Evolutionary conservation across 1,140 invertebrate genomes (phyloP), one percentile per base, ranked within the genome.

Genomic region (Oncopodura yosiiana): DNA sequence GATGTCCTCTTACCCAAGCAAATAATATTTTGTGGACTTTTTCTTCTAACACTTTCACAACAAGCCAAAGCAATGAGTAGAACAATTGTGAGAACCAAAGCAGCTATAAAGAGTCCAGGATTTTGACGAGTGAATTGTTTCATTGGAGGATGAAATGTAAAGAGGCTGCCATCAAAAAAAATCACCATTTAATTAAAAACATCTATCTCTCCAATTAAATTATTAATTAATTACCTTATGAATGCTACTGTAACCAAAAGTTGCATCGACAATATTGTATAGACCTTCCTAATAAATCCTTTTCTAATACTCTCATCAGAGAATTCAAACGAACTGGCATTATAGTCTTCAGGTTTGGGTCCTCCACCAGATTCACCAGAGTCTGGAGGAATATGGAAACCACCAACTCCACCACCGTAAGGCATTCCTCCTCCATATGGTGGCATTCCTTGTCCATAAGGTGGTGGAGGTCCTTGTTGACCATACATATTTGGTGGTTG

Each of bases 11-110:
- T n/a, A n/a, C n/a, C n/a, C 2, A 98, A 74, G 66, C 94, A 84
- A 39, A 98, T 83, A 66, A 87, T 85, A 69, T 98, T 98, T 67
- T 80, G 81, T 0, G 93, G 94, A 36, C 83, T 77, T 65, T 81
- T 81, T 23, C 93, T 78, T 39, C 92, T 76, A 0, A 95, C 80
- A 65, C 77, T 78, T 29, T 79, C 78, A 72, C 89, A 96, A 68
- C 93, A 97, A 8, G 86, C 81, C 78, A 97, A 80, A 14, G 78
- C 76, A 41, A 96, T 80, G 51, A 95, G 70, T 14, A 82, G 75
- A 1, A 90, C 81, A 39, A 96, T 69, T 43, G 84, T 78, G 1
- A 82, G 65, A 18, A 68, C 79, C 29, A 91, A 72, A 11, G 84
- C 81, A 1, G 86, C 72, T 76, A 79, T 82, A 68, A 78, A 75